A percentile compares a stretch with the other conserved stretches of the same genome.
Evolutionary conservation across 2,113 vertebrate genomes (phyloP).

Genomic region (Brachypodius melanocephalos): DNA sequence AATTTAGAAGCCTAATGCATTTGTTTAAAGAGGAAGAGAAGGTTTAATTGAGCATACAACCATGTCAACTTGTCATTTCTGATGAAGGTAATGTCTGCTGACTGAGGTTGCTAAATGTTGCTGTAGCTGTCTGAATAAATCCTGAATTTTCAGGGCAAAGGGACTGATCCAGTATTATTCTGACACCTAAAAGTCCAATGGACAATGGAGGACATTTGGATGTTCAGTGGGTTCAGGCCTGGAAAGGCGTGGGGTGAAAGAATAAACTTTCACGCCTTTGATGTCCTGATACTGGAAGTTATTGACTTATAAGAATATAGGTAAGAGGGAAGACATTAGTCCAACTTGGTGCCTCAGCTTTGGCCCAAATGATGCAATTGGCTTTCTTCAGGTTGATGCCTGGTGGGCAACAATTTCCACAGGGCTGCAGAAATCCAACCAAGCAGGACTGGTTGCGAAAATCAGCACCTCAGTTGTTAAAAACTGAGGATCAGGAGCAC

Average conservation of each 20-base stretch:
- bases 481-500: background rate
- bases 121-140: conserved; percentile 9
- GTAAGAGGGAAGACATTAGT: background rate
- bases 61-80: conserved; percentile 66
- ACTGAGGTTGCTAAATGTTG: background rate
- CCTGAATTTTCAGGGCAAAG: background rate
- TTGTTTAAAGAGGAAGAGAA: conserved; percentile 60
- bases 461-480: background rate
- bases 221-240: background rate
- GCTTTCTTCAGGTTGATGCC: background rate
- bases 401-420: background rate
- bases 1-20: conserved; percentile 69
- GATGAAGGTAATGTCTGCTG: conserved; percentile 36
- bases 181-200: background rate
- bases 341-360: background rate
- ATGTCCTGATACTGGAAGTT: background rate
- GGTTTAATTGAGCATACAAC: conserved; percentile 75
- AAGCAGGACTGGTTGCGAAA: background rate
- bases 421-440: background rate
- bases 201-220: background rate
- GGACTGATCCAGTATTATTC: background rate
- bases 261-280: background rate
- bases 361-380: background rate
- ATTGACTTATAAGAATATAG: background rate
- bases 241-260: background rate